These are phyloP conservation scores for Passerina amoena DNA, from an alignment of 2,113 vertebrate genomes.

Conservation along the genomic window DNA sequence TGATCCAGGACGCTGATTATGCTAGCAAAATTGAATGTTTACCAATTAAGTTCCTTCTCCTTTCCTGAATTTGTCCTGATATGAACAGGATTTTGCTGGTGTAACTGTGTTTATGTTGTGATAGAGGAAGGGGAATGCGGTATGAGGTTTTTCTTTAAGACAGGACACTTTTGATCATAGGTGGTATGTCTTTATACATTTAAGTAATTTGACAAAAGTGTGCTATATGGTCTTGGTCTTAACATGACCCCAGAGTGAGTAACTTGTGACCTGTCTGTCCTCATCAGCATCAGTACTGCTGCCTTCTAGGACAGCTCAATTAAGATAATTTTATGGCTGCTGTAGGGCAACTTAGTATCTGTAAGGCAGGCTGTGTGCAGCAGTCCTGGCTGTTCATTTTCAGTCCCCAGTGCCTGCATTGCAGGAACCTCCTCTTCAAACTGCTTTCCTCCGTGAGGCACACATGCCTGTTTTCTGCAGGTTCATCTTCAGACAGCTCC, in stretches of 20 bases:
- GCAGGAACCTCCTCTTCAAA: neutral
- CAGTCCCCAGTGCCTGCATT: neutral
- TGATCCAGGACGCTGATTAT: neutral
- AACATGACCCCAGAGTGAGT: neutral
- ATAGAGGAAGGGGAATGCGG: neutral
- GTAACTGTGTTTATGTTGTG: neutral
- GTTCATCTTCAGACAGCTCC: neutral
- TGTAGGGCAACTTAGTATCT: neutral
- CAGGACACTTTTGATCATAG: neutral
- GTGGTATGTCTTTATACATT: neutral
- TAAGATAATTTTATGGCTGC: conserved; percentile 11
- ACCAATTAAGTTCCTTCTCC: neutral
- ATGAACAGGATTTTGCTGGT: neutral
- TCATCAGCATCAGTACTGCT: neutral
- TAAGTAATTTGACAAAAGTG: neutral
- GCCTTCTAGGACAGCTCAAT: neutral
- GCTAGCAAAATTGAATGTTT: neutral
- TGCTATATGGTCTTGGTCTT: neutral
- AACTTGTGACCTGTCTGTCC: conserved; percentile 31
- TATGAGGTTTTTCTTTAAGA: neutral
- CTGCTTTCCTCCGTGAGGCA: neutral
- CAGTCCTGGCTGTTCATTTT: neutral
- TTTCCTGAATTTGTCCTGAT: neutral
- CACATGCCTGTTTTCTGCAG: neutral
- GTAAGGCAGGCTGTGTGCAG: neutral